Evolutionary conservation across 2,888 invertebrate species (phyloP), one percentile per base, ranked within the genome.

Genomic region (Drosophila meridionalis): DNA sequence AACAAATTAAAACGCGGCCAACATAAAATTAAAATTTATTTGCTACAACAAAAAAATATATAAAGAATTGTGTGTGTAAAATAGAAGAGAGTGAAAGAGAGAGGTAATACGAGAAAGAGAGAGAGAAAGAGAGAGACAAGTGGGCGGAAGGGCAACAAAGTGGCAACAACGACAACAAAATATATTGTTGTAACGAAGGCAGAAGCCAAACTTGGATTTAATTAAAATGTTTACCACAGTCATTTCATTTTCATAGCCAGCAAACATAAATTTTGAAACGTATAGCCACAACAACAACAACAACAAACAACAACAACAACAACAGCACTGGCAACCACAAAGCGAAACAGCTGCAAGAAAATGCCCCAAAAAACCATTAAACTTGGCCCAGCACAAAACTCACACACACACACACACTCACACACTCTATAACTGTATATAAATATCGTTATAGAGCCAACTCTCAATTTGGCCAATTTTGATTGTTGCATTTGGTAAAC

Each of bases 171-270:
- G 69, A 80, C 69, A 82, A 73, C 76, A 63, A 84, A 74, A 89
- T 86, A 86, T 89, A 89, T 84, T 89, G 82, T 70, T 89, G 89
- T 89, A 83, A 87, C 89, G 89, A 78, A 78, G 89, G 84, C 89
- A 87, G 82, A 85, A 89, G 90, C 85, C 90, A 86, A 87, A 87
- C 87, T 87, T 87, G 87, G 90, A 90, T 87, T 87, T 87, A 87
- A 87, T 87, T 87, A 87, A 87, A 87, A 87, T 90, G 87, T 87
- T 87, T 86, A 87, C 87, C 87, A 86, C 87, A 87, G 89, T 89
- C 87, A 87, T 87, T 87, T 87, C 90, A 90, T 87, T 87, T 86
- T 87, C 89, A 89, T 87, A 84, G 88, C 89, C 87, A 76, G 77
- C 89, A 87, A 90, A 86, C 86, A 90, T 87, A 86, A 86, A 86